Base-by-base conservation (phyloP, 2,797 vertebrate genomes). In the Diglossa cyanea region DNA sequence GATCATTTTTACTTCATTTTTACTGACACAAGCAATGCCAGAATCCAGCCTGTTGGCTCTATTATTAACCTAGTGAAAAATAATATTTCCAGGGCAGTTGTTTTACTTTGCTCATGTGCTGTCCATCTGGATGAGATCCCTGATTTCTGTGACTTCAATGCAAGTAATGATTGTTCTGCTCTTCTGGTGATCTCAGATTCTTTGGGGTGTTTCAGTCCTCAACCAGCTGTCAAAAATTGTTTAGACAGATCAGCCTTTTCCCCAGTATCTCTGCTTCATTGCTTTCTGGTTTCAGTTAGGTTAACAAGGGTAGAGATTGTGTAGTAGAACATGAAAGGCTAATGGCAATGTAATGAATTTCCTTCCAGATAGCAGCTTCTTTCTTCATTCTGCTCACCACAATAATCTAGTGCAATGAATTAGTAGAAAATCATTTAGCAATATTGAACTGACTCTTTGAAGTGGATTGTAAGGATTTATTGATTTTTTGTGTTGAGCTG, bases 401-500 rank as follows among this genome's bases (percentile, higher is more conserved):
- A n/a, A 45, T n/a, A 47, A 61, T 57, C 57, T 48, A 8, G 26
- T 62, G 28, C 80, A 63, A 76, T 18, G 72, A 68, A 73, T 37
- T 53, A 35, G 39, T 17, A 42, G 50, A 54, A 81, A 81, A 92
- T 88, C 81, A 68, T 84, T 68, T 62, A 79, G 44, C 35, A n/a
- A 39, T 66, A 81, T 84, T 42, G 50, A 95, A 77, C 58, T 65
- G 66, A 61, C 62, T 86, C 65, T 40, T 53, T 84, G 35, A 78
- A 91, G 75, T 91, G 75, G 51, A 60, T 70, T 87, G 44, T 37
- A 37, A 66, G 47, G 45, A 62, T 85, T 75, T 86, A 95, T 88
- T 63, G 89, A 88, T 89, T 95, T 94, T 94, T 70, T 89, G 15
- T 75, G 39, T 87, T 84, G 85, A 61, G 14, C n/a, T 75, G 81